Evolutionary conservation across 1,140 invertebrate genomes (phyloP), one percentile per base, ranked within the genome.

Genomic region (Leptinotarsa texana): DNA sequence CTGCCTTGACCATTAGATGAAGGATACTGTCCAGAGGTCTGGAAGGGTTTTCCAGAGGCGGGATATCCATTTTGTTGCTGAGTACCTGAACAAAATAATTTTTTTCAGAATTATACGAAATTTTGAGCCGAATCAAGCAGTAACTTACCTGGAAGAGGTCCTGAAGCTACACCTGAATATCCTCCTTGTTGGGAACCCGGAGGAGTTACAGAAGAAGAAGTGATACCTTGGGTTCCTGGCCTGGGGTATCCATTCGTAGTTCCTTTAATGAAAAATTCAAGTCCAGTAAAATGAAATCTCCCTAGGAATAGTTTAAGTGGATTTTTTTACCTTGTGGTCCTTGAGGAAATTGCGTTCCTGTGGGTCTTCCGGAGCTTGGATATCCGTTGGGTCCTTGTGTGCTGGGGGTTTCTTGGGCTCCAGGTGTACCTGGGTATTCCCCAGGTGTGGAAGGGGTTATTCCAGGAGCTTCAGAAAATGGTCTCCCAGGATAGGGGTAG

Each of bases 401-500:
- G n/a, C 63, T 63, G 21, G 62, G 13, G 13, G 63, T 69, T 51
- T 33, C 17, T 42, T 18, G 24, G 42, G 4, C 24, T 24, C 57
- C 47, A 63, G 63, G 63, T 62, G 47, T 24, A 67, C 3, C 51
- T 24, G 17, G 67, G 72, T 47, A 70, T 74, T 72, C 18, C 4
- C 47, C 33, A 66, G 61, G 15, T 61, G 42, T 63, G 27, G 51
- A 21, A 33, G 72, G 27, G 73, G 73, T 61, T 51, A 27, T 69
- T 49, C 21, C 51, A 24, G n/a, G 17, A 57, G 57, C 33, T 49
- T 24, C 51, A 42, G 42, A n/a, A 71, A 71, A 71, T n/a, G 88
- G 86, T 74, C 85, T 85, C 24, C 85, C 81, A 4, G 89, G 89
- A 78, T 85, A 85, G 73, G 88, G 87, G 79, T 90, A 90, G 67